Evolutionary conservation across 2,888 invertebrate genomes (phyloP), one percentile per base, ranked within the genome.

Genomic region (Synergus laeviventris): DNA sequence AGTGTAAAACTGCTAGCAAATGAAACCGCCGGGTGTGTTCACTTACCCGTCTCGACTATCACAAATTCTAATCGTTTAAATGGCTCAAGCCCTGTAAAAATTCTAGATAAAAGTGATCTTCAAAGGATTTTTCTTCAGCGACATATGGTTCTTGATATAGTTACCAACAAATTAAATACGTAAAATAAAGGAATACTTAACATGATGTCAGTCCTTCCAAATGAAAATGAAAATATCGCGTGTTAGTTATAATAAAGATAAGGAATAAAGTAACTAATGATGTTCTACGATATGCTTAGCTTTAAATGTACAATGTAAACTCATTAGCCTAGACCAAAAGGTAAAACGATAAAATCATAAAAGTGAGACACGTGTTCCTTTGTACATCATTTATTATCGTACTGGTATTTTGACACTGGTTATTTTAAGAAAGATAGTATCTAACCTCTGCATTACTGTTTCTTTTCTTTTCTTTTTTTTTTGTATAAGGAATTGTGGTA

Each of bases 361-460:
- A 79, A 82, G 81, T 80, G 77, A 84, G 81, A 81, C 80, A 78
- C 76, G 74, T 75, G 70, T 79, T 79, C 76, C 89, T 90, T 90
- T 89, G 88, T 90, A 90, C 89, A 89, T 87, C 85, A 84, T 87
- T 89, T 89, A 89, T 91, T 90, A 90, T 88, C 86, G 84, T 87
- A 89, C 87, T 86, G 84, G 86, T 89, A 89, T 86, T 90, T 91
- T 90, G 89, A 90, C 90, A 90, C 89, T 88, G 88, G 89, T 90
- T 90, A 89, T 87, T 89, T 90, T 90, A 90, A 87, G 90, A 90
- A 91, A 90, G 89, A 90, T 90, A 90, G 89, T 90, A 88, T 90
- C 88, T 90, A 90, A 86, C 85, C 87, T 90, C 87, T 89, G 87
- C 83, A 80, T 82, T 83, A 84, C 84, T 86, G 79, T 74, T 77